Conservation (phyloP, 2,113 vertebrate genomes). For the Alethe diademata region DNA sequence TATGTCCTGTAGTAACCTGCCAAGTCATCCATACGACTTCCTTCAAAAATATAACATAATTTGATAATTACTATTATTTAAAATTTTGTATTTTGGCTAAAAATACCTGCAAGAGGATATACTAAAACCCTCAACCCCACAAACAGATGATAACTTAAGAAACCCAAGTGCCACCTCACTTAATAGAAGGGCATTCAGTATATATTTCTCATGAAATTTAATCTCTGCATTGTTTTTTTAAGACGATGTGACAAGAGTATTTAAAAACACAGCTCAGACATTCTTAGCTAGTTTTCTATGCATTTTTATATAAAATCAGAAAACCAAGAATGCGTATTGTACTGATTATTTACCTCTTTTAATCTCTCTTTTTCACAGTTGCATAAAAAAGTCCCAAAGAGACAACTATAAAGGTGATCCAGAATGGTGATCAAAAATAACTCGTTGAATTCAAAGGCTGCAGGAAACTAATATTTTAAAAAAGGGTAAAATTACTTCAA, state of each 20-base stretch:
- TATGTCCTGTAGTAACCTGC: neutral
- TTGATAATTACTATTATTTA: neutral
- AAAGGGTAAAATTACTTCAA: neutral
- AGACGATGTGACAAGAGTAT: neutral
- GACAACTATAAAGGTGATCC: conserved; percentile 96
- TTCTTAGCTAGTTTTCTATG: neutral
- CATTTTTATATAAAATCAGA: neutral
- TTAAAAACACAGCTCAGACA: neutral
- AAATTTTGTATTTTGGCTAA: neutral
- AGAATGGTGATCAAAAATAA: conserved; percentile 92
- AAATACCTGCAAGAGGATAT: neutral
- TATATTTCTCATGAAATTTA: neutral
- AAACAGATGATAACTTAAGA: neutral
- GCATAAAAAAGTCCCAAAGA: conserved; percentile 95
- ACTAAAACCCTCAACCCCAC: neutral
- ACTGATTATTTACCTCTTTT: conserved; percentile 75
- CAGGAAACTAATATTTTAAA: conserved; percentile 83
- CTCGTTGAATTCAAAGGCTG: conserved; percentile 96
- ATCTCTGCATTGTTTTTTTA: neutral
- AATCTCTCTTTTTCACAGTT: conserved; percentile 89
- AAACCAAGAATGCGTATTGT: neutral
- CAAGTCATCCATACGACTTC: neutral
- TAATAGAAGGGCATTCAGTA: neutral
- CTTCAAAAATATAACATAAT: neutral
- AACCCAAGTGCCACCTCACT: neutral